A percentile compares a stretch with the other conserved stretches of the same genome.
phyloP scores from a whole-genome alignment of 2,797 vertebrate genomes.

The Rachycentron canadum region DNA sequence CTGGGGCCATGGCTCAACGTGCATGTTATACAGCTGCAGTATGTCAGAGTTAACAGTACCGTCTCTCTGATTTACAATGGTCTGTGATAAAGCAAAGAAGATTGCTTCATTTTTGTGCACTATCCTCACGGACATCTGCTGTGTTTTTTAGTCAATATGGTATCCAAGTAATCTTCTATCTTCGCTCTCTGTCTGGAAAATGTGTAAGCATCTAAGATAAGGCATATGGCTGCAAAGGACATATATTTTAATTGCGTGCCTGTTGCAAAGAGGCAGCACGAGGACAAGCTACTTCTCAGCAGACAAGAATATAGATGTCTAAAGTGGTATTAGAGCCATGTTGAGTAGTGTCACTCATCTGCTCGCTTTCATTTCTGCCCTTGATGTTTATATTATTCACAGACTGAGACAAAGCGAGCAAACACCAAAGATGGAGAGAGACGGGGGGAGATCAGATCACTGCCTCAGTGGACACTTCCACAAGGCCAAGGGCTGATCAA shows the following conservation, averaged over 20 bases:
- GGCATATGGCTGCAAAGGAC: slow-evolving; percentile 18
- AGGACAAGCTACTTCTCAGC: neutral
- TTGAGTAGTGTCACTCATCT: slow-evolving; percentile 57
- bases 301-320: slow-evolving; percentile 23
- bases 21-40: slow-evolving; percentile 68
- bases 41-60: slow-evolving; percentile 63
- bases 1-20: slow-evolving; percentile 53
- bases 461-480: slow-evolving; percentile 68
- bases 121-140: slow-evolving; percentile 31
- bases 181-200: slow-evolving; percentile 1
- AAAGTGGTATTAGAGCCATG: slow-evolving; percentile 27
- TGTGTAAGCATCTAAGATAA: slow-evolving; percentile 8
- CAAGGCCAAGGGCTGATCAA: slow-evolving; percentile 69
- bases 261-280: neutral
- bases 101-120: slow-evolving; percentile 38
- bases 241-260: slow-evolving; percentile 26
- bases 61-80: slow-evolving; percentile 61
- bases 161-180: slow-evolving; percentile 9
- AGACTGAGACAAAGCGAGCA: slow-evolving; percentile 35
- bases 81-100: slow-evolving; percentile 24
- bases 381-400: slow-evolving; percentile 64
- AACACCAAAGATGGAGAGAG: slow-evolving; percentile 34
- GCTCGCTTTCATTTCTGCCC: slow-evolving; percentile 29
- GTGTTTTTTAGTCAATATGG: slow-evolving; percentile 43
- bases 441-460: slow-evolving; percentile 31